Percentiles rank a stretch among this genome's conserved stretches.
phyloP scores from a whole-genome alignment of 2,797 vertebrate species.

The Heteromormyrus szaboi region DNA sequence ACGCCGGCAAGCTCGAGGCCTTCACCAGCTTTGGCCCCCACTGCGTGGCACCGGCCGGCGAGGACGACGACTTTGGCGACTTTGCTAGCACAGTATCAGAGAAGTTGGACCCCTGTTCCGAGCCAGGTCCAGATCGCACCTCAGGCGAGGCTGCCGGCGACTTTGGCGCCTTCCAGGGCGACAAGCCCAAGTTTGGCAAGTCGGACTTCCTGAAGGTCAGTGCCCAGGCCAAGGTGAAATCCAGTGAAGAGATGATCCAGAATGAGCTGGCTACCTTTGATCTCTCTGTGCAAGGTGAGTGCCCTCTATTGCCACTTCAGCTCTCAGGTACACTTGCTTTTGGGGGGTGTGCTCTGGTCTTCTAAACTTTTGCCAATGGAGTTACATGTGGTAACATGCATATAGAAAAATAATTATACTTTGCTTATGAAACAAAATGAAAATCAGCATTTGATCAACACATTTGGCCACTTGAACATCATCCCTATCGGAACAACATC shows the following conservation, averaged over 20 bases:
- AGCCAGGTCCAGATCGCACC: constrained; percentile 42
- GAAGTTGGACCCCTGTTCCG: constrained; percentile 51
- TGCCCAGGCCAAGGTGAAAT: constrained; percentile 88
- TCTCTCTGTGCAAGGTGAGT: constrained; percentile 89
- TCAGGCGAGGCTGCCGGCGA: constrained; percentile 70
- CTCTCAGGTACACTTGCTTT: neutral
- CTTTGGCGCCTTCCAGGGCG: constrained; percentile 86
- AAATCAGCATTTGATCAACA: neutral
- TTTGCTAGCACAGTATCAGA: constrained; percentile 66
- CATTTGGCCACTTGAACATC: neutral
- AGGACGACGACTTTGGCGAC: constrained; percentile 67
- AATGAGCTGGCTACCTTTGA: constrained; percentile 94
- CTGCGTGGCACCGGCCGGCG: constrained; percentile 10
- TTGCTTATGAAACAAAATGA: neutral
- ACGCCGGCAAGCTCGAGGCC: constrained; percentile 62
- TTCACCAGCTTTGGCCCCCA: constrained; percentile 66
- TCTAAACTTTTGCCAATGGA: neutral
- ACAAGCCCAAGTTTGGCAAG: constrained; percentile 95
- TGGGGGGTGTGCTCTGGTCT: neutral
- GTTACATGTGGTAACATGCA: neutral
- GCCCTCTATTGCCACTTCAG: neutral
- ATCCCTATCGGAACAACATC: neutral
- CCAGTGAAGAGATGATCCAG: constrained; percentile 98
- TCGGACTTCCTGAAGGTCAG: constrained; percentile 95
- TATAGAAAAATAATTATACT: neutral